These are phyloP conservation scores for Tauraco hartlaubi DNA, from an alignment of 2,797 vertebrate genomes.

Conservation along the genomic window DNA sequence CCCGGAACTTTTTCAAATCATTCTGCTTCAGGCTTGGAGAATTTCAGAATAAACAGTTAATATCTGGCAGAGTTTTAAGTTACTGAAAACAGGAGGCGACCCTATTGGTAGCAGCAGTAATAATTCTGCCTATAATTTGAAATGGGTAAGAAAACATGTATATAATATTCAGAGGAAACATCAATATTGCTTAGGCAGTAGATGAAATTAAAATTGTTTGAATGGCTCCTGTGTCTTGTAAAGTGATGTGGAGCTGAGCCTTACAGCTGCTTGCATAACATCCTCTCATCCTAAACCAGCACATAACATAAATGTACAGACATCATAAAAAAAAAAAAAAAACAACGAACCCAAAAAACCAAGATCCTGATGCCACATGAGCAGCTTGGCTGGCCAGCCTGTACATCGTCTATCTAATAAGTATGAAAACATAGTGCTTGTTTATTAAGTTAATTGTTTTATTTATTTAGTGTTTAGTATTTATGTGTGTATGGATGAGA, in stretches of 20 bases:
- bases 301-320: fast-evolving
- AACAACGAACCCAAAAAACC: neutral
- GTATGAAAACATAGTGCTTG: neutral
- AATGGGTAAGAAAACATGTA: neutral
- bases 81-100: neutral
- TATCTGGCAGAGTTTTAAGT: neutral
- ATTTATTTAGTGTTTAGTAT: neutral
- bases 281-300: neutral
- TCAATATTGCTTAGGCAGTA: neutral
- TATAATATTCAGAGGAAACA: neutral
- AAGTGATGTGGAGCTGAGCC: neutral
- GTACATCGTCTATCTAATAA: neutral
- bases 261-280: neutral
- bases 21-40: neutral
- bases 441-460: neutral
- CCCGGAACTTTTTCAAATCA: neutral
- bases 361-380: neutral
- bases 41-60: neutral
- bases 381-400: neutral
- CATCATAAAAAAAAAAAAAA: neutral
- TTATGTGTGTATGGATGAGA: neutral
- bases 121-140: neutral
- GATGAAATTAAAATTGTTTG: neutral
- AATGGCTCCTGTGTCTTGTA: neutral
- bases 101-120: neutral